Evolutionary conservation across 2,888 invertebrate species (phyloP), one percentile per base, ranked within the genome.

Genomic region (Amorpha juglandis): DNA sequence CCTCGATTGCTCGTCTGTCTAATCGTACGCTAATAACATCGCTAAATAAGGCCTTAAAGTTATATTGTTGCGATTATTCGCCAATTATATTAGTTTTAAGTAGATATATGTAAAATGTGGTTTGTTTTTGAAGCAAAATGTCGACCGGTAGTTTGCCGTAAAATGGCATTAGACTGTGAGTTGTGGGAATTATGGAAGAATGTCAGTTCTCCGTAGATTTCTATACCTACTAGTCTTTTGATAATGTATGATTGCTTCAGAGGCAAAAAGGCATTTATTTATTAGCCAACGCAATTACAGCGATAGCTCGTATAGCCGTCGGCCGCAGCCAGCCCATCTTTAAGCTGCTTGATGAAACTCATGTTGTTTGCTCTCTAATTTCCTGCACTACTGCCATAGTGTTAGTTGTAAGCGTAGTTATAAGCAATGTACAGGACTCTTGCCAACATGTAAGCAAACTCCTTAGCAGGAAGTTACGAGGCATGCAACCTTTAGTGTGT

Each of bases 381-480:
- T 89, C 87, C 86, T 86, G 86, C 88, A 83, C 78, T 83, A 90
- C 89, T 89, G 90, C 88, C 90, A 89, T 90, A 85, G 76, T 78
- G 74, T 64, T 87, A 87, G 79, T 78, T 68, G 77, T 84, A 83
- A 84, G 78, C 77, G 74, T 89, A 86, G 82, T 78, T 75, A 67
- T 88, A 87, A 86, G 81, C 83, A 82, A 73, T 75, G 70, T 74
- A 66, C 67, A 77, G 70, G 74, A 58, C 72, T 75, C 74, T 77
- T 74, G 78, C 76, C 76, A 75, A 78, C 74, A 75, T 76, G 77
- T 78, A 76, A 76, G 73, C 70, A 80, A 74, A 74, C 74, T 76
- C 73, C 77, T 72, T 78, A 75, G 88, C 87, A 89, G 88, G 85
- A 88, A 86, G 81, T 86, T 85, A 84, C 78, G 84, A 86, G 78